Evolutionary conservation across 2,888 invertebrate genomes (phyloP).

Genomic region (Rosalia funebris): DNA sequence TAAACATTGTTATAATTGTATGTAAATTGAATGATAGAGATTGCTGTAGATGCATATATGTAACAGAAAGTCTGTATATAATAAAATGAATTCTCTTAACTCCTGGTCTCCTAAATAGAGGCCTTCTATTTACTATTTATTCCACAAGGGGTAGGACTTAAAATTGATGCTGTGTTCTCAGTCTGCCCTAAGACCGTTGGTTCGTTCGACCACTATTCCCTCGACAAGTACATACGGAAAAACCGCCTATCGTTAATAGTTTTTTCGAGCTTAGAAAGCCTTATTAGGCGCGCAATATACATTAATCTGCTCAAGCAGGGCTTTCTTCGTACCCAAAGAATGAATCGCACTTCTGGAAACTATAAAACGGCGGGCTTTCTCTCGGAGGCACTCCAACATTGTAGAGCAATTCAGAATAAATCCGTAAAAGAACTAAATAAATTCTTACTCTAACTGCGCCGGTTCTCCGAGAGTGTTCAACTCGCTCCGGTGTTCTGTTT

Average conservation of each 20-base stretch:
- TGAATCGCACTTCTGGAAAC: slow-evolving; percentile 20
- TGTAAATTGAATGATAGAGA: no score
- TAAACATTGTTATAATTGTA: no score
- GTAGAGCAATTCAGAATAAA: slow-evolving; percentile 20
- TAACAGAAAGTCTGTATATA: no score
- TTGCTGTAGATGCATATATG: no score
- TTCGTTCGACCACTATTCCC: no score
- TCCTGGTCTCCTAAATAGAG: no score
- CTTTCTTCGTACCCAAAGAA: slow-evolving; percentile 11
- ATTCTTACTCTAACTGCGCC: slow-evolving; percentile 5
- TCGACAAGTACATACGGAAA: no score
- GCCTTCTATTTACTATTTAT: no score
- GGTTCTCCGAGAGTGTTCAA: slow-evolving; percentile 1
- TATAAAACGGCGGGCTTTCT: slow-evolving; percentile 18
- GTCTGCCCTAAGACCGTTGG: no score
- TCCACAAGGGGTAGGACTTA: no score
- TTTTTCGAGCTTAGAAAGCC: neutral
- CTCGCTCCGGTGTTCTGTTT: slow-evolving; percentile 4
- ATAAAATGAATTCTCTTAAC: no score
- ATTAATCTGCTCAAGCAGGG: slow-evolving; percentile 7
- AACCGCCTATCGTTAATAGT: neutral
- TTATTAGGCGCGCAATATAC: slow-evolving; percentile 9
- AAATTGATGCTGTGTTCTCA: no score
- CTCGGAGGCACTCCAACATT: slow-evolving; percentile 12
- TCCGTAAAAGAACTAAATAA: slow-evolving; percentile 12